Conservation (phyloP, 2,888 invertebrate genomes). For the Drosophila meridionalis region DNA sequence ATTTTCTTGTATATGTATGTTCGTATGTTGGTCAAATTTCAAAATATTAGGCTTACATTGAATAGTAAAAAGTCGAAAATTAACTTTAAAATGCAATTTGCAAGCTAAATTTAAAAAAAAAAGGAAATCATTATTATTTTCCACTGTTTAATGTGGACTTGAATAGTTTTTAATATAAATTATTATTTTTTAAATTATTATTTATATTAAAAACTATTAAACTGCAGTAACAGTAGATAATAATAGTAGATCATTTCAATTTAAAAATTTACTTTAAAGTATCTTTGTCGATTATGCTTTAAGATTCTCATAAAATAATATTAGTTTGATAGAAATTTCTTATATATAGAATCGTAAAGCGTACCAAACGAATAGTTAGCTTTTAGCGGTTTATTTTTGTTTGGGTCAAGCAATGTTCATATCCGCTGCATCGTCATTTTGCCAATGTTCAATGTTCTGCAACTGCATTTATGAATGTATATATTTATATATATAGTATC, state of each 20-base stretch:
- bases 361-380: neutral
- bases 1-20: too few species aligned
- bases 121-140: neutral
- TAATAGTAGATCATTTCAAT: neutral
- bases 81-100: neutral
- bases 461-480: neutral
- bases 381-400: neutral
- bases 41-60: too few species aligned
- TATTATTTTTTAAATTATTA: too few species aligned
- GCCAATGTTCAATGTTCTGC: neutral
- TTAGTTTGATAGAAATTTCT: neutral
- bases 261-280: neutral
- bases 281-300: neutral
- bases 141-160: neutral
- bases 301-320: neutral
- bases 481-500: neutral
- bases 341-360: neutral
- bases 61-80: too few species aligned
- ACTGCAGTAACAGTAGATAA: too few species aligned
- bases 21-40: too few species aligned
- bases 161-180: too few species aligned
- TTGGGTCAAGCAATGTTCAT: conserved; percentile 15
- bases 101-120: neutral
- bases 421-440: conserved; percentile 35
- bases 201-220: too few species aligned